Evolutionary conservation across 30 jellyfish, hydroid and myxozoan species (phyloP).

Genomic region (Nemopilema nomurai): DNA sequence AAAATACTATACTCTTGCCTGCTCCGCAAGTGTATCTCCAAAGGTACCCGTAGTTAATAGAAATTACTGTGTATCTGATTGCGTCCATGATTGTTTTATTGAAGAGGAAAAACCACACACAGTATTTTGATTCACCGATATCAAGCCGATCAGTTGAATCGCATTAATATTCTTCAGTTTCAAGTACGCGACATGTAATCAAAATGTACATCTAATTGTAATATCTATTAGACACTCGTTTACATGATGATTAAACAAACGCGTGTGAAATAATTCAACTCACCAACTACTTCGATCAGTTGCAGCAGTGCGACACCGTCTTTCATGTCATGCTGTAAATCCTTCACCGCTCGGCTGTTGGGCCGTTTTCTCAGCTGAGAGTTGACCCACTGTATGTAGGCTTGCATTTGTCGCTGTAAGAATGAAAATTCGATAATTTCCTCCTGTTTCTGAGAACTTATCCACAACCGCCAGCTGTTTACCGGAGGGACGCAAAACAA

Average conservation of each 20-base stretch:
- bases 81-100: not conserved
- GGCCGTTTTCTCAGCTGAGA: slow-evolving; percentile 82
- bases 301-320: slow-evolving; percentile 94
- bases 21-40: not conserved
- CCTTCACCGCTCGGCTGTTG: slow-evolving; percentile 69
- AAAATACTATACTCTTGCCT: not conserved
- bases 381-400: slow-evolving; percentile 87
- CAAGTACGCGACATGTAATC: not conserved
- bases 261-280: not conserved
- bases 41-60: not conserved
- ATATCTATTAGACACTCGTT: not conserved
- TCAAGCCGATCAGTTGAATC: not conserved
- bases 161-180: not conserved
- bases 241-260: not conserved
- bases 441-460: not conserved
- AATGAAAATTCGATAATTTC: no score
- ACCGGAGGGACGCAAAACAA: not conserved
- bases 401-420: slow-evolving; percentile 67
- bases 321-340: slow-evolving; percentile 72
- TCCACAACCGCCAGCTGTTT: not conserved
- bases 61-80: not conserved
- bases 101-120: not conserved
- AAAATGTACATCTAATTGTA: not conserved
- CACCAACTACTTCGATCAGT: slow-evolving; percentile 88
- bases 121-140: not conserved